A percentile compares a stretch with the other conserved stretches of the same genome.
These are phyloP conservation scores for Microtus ochrogaster DNA, from an alignment of 2,113 vertebrate species.

Conservation along the genomic window DNA sequence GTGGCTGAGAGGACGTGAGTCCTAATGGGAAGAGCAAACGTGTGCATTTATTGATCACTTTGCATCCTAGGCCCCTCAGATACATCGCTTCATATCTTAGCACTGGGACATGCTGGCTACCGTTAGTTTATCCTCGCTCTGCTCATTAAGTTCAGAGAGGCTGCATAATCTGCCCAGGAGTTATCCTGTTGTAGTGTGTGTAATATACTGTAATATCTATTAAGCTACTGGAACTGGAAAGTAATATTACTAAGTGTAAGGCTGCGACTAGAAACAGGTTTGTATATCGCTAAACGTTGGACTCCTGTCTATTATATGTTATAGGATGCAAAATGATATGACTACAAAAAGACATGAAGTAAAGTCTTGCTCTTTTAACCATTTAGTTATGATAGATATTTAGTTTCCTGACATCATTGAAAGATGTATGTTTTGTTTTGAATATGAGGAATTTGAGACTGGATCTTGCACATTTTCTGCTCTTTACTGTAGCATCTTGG, in stretches of 20 bases:
- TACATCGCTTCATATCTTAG: not conserved
- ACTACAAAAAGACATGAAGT: not conserved
- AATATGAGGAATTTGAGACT: constrained; percentile 16
- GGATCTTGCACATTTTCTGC: not conserved
- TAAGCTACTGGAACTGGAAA: not conserved
- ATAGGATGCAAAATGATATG: not conserved
- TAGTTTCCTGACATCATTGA: not conserved
- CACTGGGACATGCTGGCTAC: not conserved
- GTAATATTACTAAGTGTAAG: not conserved
- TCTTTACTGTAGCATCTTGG: not conserved
- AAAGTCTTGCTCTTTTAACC: not conserved
- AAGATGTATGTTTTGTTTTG: not conserved
- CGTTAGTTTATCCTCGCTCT: not conserved
- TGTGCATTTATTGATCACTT: not conserved
- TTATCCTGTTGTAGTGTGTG: not conserved
- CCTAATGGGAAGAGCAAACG: not conserved
- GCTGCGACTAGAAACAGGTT: not conserved
- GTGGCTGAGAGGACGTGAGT: not conserved
- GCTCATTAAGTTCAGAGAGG: not conserved
- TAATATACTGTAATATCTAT: not conserved
- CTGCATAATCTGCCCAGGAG: not conserved
- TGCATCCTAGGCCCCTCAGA: not conserved
- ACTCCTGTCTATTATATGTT: not conserved
- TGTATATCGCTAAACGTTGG: not conserved
- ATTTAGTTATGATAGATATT: not conserved